Evolutionary conservation across 2,113 vertebrate genomes (phyloP).

Genomic region (Stercorarius parasiticus): DNA sequence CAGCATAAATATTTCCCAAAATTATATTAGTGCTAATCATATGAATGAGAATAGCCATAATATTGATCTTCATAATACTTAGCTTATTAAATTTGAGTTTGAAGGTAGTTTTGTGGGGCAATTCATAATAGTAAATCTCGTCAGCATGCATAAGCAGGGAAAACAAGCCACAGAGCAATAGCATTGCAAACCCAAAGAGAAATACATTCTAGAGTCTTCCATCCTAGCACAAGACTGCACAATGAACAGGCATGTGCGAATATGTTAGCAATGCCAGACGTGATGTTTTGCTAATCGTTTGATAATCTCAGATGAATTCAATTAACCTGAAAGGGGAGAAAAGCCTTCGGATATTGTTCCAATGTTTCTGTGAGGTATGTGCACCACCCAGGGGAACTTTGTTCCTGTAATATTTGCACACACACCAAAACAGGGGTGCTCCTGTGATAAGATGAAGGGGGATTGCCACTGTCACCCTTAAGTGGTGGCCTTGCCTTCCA

Average conservation of each 20-base stretch:
- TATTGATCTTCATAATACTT: slow-evolving; percentile 64
- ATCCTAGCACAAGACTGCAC: neutral
- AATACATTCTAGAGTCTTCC: slow-evolving; percentile 32
- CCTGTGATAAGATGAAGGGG: neutral
- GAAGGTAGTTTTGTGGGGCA: slow-evolving; percentile 37
- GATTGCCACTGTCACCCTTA: neutral
- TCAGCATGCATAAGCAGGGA: slow-evolving; percentile 45
- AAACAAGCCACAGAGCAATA: slow-evolving; percentile 39
- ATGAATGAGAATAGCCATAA: slow-evolving; percentile 52
- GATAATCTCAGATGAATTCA: neutral
- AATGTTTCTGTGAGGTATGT: neutral
- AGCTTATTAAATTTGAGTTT: slow-evolving; percentile 64
- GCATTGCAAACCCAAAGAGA: slow-evolving; percentile 16
- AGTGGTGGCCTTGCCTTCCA: neutral
- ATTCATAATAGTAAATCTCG: slow-evolving; percentile 36
- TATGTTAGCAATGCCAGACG: neutral
- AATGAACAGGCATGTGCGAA: neutral
- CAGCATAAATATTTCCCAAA: slow-evolving; percentile 44
- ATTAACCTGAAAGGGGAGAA: neutral
- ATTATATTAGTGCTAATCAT: slow-evolving; percentile 58
- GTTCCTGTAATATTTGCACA: neutral
- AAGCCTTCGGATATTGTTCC: neutral
- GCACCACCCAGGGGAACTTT: neutral
- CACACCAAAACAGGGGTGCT: neutral
- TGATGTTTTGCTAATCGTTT: neutral